Conservation (phyloP, 2,113 vertebrate genomes). For the Periophthalmodon schlosseri region DNA sequence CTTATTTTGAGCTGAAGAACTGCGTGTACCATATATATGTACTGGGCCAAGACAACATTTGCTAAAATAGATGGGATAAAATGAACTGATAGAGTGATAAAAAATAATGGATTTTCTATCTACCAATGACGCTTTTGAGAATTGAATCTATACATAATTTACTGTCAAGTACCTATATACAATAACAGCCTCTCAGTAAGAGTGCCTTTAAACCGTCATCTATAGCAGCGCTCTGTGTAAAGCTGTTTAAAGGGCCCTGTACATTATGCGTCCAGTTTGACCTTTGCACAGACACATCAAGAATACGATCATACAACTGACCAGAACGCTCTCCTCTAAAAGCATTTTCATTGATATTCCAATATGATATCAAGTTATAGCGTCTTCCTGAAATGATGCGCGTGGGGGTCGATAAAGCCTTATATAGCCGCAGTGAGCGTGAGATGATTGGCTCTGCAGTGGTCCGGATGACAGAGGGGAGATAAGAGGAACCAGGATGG, state of each 20-base stretch:
- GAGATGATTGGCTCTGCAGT: conserved; percentile 21
- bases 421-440: conserved; percentile 36
- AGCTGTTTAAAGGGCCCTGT: not conserved
- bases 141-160: not conserved
- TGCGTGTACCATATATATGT: no score
- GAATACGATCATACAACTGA: not conserved
- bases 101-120: not conserved
- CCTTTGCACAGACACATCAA: conserved; percentile 22
- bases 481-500: not conserved
- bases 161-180: no score
- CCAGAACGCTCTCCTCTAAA: conserved; percentile 30
- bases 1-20: no score
- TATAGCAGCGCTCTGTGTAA: not conserved
- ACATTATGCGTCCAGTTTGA: not conserved
- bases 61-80: no score
- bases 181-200: not conserved
- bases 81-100: not conserved
- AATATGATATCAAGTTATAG: conserved; percentile 43
- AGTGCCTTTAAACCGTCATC: not conserved
- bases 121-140: not conserved
- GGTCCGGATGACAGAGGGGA: conserved; percentile 22
- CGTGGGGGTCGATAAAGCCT: conserved; percentile 45
- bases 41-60: no score
- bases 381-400: conserved; percentile 59
- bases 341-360: conserved; percentile 37